Conservation (phyloP, 1,140 invertebrate genomes). For the Geopemphigus sp. region DNA sequence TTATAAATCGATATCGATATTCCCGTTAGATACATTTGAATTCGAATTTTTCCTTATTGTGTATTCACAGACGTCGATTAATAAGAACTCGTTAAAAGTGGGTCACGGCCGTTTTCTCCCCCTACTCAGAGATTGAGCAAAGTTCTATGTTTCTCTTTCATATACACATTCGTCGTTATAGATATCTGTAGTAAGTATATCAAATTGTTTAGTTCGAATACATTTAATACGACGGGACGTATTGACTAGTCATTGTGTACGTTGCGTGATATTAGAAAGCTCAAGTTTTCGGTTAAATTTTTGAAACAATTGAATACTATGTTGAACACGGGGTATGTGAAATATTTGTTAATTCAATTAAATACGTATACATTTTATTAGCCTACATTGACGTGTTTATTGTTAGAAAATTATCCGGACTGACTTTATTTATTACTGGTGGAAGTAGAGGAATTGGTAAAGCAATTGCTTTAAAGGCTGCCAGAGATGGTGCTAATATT, state of each 20-base stretch:
- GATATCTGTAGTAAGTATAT: too few species aligned
- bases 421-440: constrained; percentile 91
- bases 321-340: constrained; percentile 29
- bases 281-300: background rate
- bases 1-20: too few species aligned
- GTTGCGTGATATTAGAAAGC: background rate
- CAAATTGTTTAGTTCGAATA: constrained; percentile 14
- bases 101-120: constrained; percentile 3
- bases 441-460: constrained; percentile 97
- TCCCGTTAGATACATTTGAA: too few species aligned
- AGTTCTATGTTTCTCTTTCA: too few species aligned
- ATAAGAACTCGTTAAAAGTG: background rate
- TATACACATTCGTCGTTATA: background rate
- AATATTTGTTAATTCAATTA: background rate
- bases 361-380: background rate
- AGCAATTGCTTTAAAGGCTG: constrained; percentile 90
- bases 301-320: background rate
- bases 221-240: background rate
- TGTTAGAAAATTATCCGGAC: constrained; percentile 38
- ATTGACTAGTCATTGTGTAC: background rate
- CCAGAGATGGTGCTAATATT: constrained; percentile 92
- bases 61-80: too few species aligned
- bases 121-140: too few species aligned
- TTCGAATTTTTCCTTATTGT: too few species aligned
- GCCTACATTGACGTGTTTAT: background rate